Base-by-base conservation (phyloP, 2,113 vertebrate species). In the Megalops atlanticus region DNA sequence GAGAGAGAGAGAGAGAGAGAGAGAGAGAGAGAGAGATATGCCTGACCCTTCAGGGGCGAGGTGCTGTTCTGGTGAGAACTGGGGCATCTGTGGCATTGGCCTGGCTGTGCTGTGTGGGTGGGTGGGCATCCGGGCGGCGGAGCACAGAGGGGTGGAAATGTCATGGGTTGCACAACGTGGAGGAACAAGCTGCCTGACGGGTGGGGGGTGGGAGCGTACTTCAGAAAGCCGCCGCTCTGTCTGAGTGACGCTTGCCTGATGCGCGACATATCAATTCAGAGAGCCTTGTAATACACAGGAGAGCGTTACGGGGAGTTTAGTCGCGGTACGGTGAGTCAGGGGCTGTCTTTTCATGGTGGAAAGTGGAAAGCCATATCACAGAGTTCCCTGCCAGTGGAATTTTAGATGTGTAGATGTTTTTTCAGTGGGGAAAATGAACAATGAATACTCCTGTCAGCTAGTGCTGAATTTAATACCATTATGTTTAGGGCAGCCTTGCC, bases 111-210 rank as follows among this genome's bases (percentile, higher is more conserved):
- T 31, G 16, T 52, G 45, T 58, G 52, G 35, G 77, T 27, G 69
- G 69, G 69, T 15, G 69, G 69, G 69, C 33, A 33, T 11, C 35
- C 12, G 68, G 70, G 35, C 39, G 45, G 11, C 5, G 27, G 47
- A 16, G 58, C 39, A 43, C 76, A 71, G 75, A 16, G 21, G n/a
- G 21, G 68, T 43, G 45, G 68, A 71, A 82, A 82, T 70, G 74
- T 77, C 81, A 82, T 43, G 15, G 64, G 76, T 82, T 82, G 68
- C 81, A 72, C 74, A 77, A 82, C 31, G 33, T 69, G 74, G 33
- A 45, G 16, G 39, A 70, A 79, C 77, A 70, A 70, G 58, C 77
- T 33, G n/a, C 38, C 58, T 78, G 74, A 52, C 74, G 52, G n/a
- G n/a, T 11, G 49, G 16, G 49, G 49, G 54, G 24, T 4, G 54